A percentile compares a stretch with the other conserved stretches of the same genome.
Conservation (phyloP, 92 coral and sea anemone species). For the Scolanthus callimorphus region DNA sequence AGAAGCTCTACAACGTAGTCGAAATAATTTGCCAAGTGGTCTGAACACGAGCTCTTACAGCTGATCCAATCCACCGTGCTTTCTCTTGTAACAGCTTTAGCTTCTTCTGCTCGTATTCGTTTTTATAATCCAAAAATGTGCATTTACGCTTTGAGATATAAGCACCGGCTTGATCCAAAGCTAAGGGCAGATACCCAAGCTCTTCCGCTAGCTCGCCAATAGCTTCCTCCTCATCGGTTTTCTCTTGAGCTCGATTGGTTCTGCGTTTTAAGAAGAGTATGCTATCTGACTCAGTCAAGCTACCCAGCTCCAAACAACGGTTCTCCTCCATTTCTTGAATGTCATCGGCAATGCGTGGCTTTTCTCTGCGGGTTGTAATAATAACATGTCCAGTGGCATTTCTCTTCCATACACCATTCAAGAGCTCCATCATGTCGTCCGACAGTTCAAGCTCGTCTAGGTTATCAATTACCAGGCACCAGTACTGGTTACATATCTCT, state of each 20-base stretch:
- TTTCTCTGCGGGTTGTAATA: conserved; percentile 75
- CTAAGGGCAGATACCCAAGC: conserved; percentile 81
- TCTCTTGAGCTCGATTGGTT: conserved; percentile 10
- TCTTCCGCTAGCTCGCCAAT: conserved; percentile 37
- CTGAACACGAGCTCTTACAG: conserved; percentile 57
- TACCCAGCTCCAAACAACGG: conserved; percentile 44
- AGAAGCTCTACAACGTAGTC: conserved; percentile 29
- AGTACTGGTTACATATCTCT: conserved; percentile 13
- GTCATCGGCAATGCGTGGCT: conserved; percentile 37
- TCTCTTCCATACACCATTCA: conserved; percentile 68
- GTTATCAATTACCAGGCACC: conserved; percentile 74
- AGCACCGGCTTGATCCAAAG: conserved; percentile 88
- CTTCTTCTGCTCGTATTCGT: conserved; percentile 41
- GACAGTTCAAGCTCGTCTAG: conserved; percentile 69
- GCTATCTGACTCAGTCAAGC: conserved; percentile 49
- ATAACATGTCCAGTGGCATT: conserved; percentile 58
- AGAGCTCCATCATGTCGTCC: conserved; percentile 46
- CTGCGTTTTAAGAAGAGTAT: conserved; percentile 43
- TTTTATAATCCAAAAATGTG: conserved; percentile 41
- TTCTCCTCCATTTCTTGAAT: conserved; percentile 34
- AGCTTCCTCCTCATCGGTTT: conserved; percentile 9
- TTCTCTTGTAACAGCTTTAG: conserved; percentile 44
- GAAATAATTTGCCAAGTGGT: conserved; percentile 83
- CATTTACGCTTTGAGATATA: conserved; percentile 29
- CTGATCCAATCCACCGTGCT: conserved; percentile 49